These are phyloP conservation scores for Cyclophora albipunctata DNA, from an alignment of 2,888 invertebrate species.

Conservation along the genomic window DNA sequence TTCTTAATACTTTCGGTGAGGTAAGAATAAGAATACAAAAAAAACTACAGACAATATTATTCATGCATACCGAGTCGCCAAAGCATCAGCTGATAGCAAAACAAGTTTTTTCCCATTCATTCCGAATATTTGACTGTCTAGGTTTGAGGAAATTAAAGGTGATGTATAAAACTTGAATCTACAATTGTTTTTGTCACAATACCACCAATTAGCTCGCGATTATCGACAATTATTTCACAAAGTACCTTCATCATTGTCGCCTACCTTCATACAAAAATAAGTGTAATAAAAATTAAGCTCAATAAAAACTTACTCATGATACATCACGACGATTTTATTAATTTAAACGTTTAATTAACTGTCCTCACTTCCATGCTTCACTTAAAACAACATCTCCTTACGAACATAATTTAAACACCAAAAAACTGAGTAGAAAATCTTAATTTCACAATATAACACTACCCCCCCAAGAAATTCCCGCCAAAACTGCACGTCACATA, in stretches of 20 bases:
- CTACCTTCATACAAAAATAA: too few relatives aligned
- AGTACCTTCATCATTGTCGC: too few relatives aligned
- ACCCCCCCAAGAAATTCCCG: slow-evolving; percentile 41
- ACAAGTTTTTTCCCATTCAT: slow-evolving; percentile 53
- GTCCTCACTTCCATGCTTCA: slow-evolving; percentile 41
- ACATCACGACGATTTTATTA: slow-evolving; percentile 56
- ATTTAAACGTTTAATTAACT: slow-evolving; percentile 21
- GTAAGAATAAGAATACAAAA: slow-evolving; percentile 45
- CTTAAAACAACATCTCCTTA: slow-evolving; percentile 17
- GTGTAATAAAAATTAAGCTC: neutral
- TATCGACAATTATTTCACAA: too few relatives aligned
- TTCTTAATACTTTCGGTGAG: slow-evolving; percentile 50
- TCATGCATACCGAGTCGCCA: slow-evolving; percentile 45
- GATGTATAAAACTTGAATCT: neutral
- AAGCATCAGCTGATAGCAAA: slow-evolving; percentile 62
- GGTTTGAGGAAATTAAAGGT: slow-evolving; percentile 20
- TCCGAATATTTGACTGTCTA: slow-evolving; percentile 22
- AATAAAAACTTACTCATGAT: slow-evolving; percentile 50
- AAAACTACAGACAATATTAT: slow-evolving; percentile 33
- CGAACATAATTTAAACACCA: slow-evolving; percentile 3
- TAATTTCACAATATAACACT: slow-evolving; percentile 20
- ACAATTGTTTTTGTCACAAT: neutral
- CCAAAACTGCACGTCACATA: slow-evolving; percentile 50
- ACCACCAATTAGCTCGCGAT: too few relatives aligned
- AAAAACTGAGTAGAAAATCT: neutral